Evolutionary conservation across 2,113 vertebrate genomes (phyloP).

Genomic region (Limnothrissa miodon): DNA sequence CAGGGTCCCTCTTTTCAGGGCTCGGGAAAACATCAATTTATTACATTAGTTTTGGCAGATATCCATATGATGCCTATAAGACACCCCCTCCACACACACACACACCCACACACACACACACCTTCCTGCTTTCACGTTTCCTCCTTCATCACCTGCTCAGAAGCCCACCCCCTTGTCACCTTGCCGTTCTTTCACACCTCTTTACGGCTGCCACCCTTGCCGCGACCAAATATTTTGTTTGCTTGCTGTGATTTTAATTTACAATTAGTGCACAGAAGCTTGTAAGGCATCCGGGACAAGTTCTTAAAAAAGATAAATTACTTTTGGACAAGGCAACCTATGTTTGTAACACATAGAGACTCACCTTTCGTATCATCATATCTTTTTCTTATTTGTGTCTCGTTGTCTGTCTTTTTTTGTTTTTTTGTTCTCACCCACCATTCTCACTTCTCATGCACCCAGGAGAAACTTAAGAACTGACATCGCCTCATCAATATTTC

Average conservation of each 20-base stretch:
- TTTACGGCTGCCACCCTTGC: conserved; percentile 44
- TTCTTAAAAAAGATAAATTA: neutral
- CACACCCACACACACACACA: conserved; percentile 25
- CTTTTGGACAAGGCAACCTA: neutral
- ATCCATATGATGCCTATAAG: conserved; percentile 56
- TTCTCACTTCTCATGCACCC: neutral
- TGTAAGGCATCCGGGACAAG: conserved; percentile 38
- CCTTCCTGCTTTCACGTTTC: conserved; percentile 38
- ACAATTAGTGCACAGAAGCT: conserved; percentile 49
- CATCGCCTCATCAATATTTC: conserved; percentile 19
- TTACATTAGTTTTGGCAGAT: conserved; percentile 61
- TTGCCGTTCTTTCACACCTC: conserved; percentile 36
- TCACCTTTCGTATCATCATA: neutral
- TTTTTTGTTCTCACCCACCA: neutral
- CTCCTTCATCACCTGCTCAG: conserved; percentile 48
- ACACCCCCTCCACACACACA: conserved; percentile 39
- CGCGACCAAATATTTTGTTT: conserved; percentile 48
- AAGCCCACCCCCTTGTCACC: conserved; percentile 42
- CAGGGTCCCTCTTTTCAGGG: conserved; percentile 62
- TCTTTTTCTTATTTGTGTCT: neutral
- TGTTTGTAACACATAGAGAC: neutral
- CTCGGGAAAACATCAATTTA: conserved; percentile 61
- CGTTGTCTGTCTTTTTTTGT: neutral
- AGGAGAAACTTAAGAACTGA: conserved; percentile 12
- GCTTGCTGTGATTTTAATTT: conserved; percentile 51